phyloP scores from a whole-genome alignment of 2,113 vertebrate genomes.

The Rhegmatorhina hoffmannsi region DNA sequence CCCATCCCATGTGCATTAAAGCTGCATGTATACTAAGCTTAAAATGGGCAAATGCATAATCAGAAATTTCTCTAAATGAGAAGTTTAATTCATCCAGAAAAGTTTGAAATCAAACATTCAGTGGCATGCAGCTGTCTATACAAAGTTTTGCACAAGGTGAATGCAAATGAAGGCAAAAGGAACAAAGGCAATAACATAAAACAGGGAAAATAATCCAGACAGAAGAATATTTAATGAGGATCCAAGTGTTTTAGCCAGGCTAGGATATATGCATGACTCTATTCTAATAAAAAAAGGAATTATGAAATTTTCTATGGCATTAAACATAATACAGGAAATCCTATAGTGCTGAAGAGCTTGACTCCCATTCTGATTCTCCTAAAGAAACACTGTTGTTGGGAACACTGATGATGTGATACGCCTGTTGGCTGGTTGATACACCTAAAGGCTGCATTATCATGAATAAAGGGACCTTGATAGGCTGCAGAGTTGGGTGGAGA shows the following conservation, averaged over 20 bases:
- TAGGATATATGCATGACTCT: background rate
- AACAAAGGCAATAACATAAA: background rate
- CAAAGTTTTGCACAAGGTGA: background rate
- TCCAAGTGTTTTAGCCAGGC: background rate
- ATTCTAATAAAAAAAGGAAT: constrained; percentile 30
- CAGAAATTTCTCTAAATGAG: background rate
- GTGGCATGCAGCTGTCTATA: background rate
- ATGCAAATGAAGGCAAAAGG: background rate
- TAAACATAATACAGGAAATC: constrained; percentile 10
- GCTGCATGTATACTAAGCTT: background rate
- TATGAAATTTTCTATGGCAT: background rate
- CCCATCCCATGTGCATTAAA: background rate
- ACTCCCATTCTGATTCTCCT: background rate
- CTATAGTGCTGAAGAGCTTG: background rate
- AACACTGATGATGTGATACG: accelerated
- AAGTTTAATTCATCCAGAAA: background rate
- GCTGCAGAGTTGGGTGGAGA: background rate
- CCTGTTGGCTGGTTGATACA: background rate
- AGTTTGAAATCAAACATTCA: background rate
- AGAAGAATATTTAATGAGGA: constrained; percentile 14
- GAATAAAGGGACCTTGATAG: background rate
- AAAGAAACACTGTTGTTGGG: background rate
- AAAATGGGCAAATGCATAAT: background rate
- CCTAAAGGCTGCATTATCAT: background rate
- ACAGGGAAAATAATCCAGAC: background rate